Conservation (phyloP, 37 sponge, comb jelly and placozoan species). For the Ephydatia muelleri region DNA sequence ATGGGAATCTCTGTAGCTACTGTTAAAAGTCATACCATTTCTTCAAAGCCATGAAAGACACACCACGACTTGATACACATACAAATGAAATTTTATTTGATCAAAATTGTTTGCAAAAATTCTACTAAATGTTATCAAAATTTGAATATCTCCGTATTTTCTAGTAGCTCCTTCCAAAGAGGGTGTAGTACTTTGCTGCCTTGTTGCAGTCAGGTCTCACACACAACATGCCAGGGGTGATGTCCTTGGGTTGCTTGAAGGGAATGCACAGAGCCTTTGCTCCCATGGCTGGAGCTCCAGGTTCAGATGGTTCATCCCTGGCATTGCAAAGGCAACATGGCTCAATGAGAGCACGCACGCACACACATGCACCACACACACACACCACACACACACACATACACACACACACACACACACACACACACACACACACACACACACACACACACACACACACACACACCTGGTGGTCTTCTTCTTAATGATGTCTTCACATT, state of each 20-base stretch:
- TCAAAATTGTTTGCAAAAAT: neutral
- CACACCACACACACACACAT: neutral
- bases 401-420: too few relatives aligned
- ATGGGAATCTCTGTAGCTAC: too few relatives aligned
- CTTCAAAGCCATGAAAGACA: neutral
- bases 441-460: neutral
- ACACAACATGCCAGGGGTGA: slow-evolving; percentile 56
- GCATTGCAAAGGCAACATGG: too few relatives aligned
- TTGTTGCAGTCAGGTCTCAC: slow-evolving; percentile 73
- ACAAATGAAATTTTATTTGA: neutral
- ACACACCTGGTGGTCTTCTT: slow-evolving; percentile 82
- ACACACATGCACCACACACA: too few relatives aligned
- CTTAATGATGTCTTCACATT: slow-evolving; percentile 94
- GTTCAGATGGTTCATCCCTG: slow-evolving; percentile 71
- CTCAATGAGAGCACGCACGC: too few relatives aligned
- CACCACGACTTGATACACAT: neutral
- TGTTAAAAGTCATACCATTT: neutral
- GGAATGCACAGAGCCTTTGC: slow-evolving; percentile 98
- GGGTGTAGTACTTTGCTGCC: slow-evolving; percentile 78
- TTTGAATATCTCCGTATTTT: slow-evolving; percentile 79
- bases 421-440: too few relatives aligned
- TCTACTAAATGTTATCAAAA: slow-evolving; percentile 94
- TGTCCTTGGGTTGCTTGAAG: slow-evolving; percentile 75
- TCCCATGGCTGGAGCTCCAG: slow-evolving; percentile 94
- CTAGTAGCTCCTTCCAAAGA: slow-evolving; percentile 98